phyloP scores from a whole-genome alignment of 1,140 invertebrate genomes.

The Phymorhynchus buccinoides region DNA sequence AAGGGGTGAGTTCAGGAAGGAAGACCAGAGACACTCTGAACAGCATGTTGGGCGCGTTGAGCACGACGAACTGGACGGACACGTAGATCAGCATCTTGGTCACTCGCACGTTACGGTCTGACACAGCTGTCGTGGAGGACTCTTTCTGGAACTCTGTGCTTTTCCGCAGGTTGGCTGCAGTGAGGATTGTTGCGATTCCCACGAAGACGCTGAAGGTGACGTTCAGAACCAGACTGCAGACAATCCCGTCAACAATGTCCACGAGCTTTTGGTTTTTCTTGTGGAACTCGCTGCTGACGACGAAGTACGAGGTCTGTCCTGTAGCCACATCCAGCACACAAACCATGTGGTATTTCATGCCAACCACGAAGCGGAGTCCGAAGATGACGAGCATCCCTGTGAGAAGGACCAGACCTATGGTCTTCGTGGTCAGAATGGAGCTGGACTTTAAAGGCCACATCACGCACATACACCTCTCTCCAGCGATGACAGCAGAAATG shows the following conservation, averaged over 20 bases:
- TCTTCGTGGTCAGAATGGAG: neutral
- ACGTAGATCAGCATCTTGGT: slow-evolving; percentile 27
- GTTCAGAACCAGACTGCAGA: neutral
- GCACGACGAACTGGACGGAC: slow-evolving; percentile 18
- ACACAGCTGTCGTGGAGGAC: neutral
- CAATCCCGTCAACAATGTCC: neutral
- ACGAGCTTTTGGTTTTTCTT: neutral
- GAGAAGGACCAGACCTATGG: neutral
- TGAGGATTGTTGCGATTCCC: neutral
- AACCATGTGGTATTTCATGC: neutral
- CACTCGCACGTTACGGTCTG: neutral
- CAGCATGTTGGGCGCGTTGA: neutral
- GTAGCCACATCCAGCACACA: neutral
- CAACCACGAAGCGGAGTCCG: neutral
- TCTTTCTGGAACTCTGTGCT: slow-evolving; percentile 1
- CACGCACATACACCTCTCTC: neutral
- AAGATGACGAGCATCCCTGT: neutral
- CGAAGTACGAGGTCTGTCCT: neutral
- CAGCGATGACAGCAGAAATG: neutral
- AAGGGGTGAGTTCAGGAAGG: neutral
- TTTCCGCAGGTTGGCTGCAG: neutral
- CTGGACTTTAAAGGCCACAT: neutral
- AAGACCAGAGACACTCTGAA: neutral
- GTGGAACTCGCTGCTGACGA: neutral
- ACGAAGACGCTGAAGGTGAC: neutral